Percentiles rank a stretch among this genome's conserved stretches.
Conservation (phyloP, 2,113 vertebrate species). For the Engraulis encrasicolus region DNA sequence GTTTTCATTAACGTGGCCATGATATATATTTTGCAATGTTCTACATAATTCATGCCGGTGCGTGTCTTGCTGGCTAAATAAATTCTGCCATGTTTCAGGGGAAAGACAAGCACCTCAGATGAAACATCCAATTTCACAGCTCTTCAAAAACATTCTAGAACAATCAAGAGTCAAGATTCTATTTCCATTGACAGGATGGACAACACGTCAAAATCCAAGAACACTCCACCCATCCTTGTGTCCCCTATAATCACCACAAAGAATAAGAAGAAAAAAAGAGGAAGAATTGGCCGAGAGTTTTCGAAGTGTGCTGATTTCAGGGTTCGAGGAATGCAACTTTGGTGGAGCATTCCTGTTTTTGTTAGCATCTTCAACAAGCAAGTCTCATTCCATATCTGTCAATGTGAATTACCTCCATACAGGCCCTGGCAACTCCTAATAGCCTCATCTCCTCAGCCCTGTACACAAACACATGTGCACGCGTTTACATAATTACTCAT, state of each 20-base stretch:
- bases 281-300: slow-evolving; percentile 26
- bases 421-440: slow-evolving; percentile 47
- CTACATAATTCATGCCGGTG: too few species aligned
- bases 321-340: slow-evolving; percentile 44
- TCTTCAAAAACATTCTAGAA: too few species aligned
- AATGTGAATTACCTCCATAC: slow-evolving; percentile 59
- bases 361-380: slow-evolving; percentile 53
- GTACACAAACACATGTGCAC: slow-evolving; percentile 46
- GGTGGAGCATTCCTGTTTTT: slow-evolving; percentile 57
- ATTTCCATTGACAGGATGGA: too few species aligned
- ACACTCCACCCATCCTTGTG: too few species aligned
- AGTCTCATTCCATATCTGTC: slow-evolving; percentile 60
- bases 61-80: too few species aligned
- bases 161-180: too few species aligned
- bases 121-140: too few species aligned
- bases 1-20: slow-evolving; percentile 41
- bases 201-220: too few species aligned
- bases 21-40: too few species aligned
- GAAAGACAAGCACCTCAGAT: too few species aligned
- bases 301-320: slow-evolving; percentile 45
- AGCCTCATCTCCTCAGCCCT: slow-evolving; percentile 45
- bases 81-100: too few species aligned
- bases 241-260: background rate
- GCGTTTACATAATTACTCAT: slow-evolving; percentile 53
- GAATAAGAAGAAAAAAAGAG: too few species aligned